Percentiles rank a stretch among this genome's conserved stretches.
These are phyloP conservation scores for Sylvicola fuscatus DNA, from an alignment of 2,888 invertebrate species.

Conservation along the genomic window DNA sequence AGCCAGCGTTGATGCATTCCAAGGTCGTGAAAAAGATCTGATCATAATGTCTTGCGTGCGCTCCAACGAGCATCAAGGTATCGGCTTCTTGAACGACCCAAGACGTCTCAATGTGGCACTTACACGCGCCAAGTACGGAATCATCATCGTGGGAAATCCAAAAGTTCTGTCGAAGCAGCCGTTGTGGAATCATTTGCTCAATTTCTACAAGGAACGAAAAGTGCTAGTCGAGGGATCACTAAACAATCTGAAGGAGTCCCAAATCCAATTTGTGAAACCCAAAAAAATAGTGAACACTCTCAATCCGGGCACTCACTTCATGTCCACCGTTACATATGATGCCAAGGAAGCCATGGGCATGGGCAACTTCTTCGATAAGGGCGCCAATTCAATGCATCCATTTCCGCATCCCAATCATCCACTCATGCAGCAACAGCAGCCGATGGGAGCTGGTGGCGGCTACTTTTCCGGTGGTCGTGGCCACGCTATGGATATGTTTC, in stretches of 20 bases:
- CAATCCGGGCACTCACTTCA: conserved; percentile 93
- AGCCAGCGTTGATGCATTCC: conserved; percentile 98
- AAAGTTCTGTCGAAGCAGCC: conserved; percentile 97
- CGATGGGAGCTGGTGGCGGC: conserved; percentile 9
- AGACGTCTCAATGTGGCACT: conserved; percentile 93
- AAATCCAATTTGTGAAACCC: conserved; percentile 93
- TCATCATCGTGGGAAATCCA: conserved; percentile 97
- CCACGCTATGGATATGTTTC: conserved; percentile 36
- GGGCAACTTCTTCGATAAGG: conserved; percentile 77
- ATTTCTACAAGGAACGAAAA: conserved; percentile 94
- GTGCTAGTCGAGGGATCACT: conserved; percentile 88
- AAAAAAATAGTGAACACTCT: conserved; percentile 85
- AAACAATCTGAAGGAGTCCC: conserved; percentile 88
- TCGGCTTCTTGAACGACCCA: conserved; percentile 96
- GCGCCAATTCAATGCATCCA: conserved; percentile 4
- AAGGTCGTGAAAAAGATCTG: conserved; percentile 96
- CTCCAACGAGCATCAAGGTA: conserved; percentile 96
- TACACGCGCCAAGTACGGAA: conserved; percentile 91
- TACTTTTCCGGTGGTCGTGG: conserved; percentile 6
- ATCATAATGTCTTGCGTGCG: conserved; percentile 98
- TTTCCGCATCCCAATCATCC: conserved; percentile 1
- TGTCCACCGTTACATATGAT: conserved; percentile 94
- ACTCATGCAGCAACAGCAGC: conserved; percentile 1
- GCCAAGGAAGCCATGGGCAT: conserved; percentile 89
- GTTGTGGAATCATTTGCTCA: conserved; percentile 92